These are phyloP conservation scores for Parnassius smintheus DNA, from an alignment of 2,888 invertebrate species.

Conservation along the genomic window DNA sequence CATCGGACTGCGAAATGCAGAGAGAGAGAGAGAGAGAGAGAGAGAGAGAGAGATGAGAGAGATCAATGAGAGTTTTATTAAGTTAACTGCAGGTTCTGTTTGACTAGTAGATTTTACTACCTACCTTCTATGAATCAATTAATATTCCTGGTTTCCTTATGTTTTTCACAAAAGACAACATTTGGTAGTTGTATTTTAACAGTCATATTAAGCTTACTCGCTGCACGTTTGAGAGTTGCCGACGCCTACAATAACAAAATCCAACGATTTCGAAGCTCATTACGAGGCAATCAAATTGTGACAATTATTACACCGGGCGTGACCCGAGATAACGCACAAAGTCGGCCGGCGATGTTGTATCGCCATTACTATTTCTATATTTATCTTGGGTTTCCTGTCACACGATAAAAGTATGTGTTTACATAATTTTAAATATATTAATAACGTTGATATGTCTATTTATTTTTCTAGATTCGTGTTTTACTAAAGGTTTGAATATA, in stretches of 20 bases:
- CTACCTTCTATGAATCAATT: too few relatives aligned
- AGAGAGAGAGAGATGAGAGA: too few relatives aligned
- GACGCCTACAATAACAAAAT: conserved; percentile 37
- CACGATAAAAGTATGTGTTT: conserved; percentile 49
- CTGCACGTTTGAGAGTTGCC: conserved; percentile 31
- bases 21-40: too few relatives aligned
- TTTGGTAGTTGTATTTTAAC: not conserved
- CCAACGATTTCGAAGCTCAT: conserved; percentile 38
- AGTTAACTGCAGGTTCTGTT: too few relatives aligned
- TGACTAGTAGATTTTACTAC: too few relatives aligned
- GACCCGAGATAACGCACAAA: conserved; percentile 55
- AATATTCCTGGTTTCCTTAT: too few relatives aligned
- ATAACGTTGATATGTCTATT: conserved; percentile 35
- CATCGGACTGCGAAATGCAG: too few relatives aligned
- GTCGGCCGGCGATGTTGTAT: conserved; percentile 39
- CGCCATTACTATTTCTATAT: conserved; percentile 45
- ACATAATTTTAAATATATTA: conserved; percentile 42
- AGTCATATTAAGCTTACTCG: conserved; percentile 5
- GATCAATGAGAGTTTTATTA: too few relatives aligned
- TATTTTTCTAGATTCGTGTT: not conserved
- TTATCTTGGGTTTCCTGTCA: conserved; percentile 55
- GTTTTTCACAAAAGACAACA: too few relatives aligned
- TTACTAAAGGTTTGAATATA: too few relatives aligned
- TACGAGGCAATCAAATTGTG: conserved; percentile 46
- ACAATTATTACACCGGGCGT: conserved; percentile 45